Percentiles rank a stretch among this genome's conserved stretches.
These are phyloP conservation scores for Smittia aterrima DNA, from an alignment of 2,888 invertebrate species.

Conservation along the genomic window DNA sequence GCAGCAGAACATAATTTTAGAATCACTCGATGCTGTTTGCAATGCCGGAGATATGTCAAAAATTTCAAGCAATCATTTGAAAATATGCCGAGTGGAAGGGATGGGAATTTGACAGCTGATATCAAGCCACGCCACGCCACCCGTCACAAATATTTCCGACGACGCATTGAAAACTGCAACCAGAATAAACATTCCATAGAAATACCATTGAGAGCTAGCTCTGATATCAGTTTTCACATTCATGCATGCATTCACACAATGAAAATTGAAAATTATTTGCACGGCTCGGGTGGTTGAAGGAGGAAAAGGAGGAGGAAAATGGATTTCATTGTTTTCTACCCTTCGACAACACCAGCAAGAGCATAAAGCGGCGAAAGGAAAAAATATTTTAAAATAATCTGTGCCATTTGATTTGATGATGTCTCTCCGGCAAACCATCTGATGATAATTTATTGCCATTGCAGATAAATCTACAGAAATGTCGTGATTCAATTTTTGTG, in stretches of 20 bases:
- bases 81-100: neutral
- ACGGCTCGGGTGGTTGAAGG: too few species aligned
- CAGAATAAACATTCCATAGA: neutral
- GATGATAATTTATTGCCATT: constrained; percentile 39
- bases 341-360: neutral
- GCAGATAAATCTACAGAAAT: constrained; percentile 34
- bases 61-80: neutral
- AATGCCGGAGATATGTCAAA: too few species aligned
- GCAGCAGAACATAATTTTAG: too few species aligned
- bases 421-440: constrained; percentile 33
- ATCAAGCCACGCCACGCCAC: neutral
- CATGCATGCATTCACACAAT: constrained; percentile 1
- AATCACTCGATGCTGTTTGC: too few species aligned
- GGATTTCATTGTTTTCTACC: neutral
- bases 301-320: neutral
- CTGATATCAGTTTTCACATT: neutral
- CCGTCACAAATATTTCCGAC: neutral
- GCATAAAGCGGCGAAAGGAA: neutral
- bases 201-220: neutral
- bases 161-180: neutral
- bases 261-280: neutral
- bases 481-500: constrained; percentile 33
- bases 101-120: neutral
- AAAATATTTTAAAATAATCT: constrained; percentile 34
- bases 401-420: constrained; percentile 40